Base-by-base conservation (phyloP, 1,140 invertebrate genomes). In the Papilio machaon region DNA sequence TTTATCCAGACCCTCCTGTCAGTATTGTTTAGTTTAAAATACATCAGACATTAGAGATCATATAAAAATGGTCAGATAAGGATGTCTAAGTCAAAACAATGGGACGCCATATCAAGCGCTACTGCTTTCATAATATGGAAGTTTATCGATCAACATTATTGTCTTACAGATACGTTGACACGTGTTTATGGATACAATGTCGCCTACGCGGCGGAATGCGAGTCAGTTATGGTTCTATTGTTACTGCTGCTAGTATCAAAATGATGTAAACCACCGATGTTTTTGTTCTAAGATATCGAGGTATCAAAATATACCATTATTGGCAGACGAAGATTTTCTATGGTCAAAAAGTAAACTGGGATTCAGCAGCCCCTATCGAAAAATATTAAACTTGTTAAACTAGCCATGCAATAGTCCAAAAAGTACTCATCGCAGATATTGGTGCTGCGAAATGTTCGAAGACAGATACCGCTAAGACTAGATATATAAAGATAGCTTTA, bases 111-210 rank as follows among this genome's bases (percentile, higher is more conserved):
- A 82, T 76, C 85, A 73, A 81, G 67, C 79, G 47, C 79, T 85
- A 85, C 74, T 19, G n/a, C 77, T 75, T 84, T 86, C 75, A 86
- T 1, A 67, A 74, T 87, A 86, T 87, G 89, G 89, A 88, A 87
- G 88, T 84, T 82, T 89, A 85, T 87, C 17, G 64, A 75, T 82
- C 81, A 84, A 85, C 84, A 84, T 17, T 70, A 80, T 85, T 85
- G 83, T 86, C 70, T 80, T 83, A 81, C 58, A 82, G 81, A 83
- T 84, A 86, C 88, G 73, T 86, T 84, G 81, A 85, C 82, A 78
- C 49, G 60, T 87, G 86, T 90, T 90, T 89, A 83, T 74, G 87
- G 82, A 89, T 86, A 90, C 90, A 91, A 87, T 85, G 82, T 87
- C 79, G 78, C 83, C 82, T 86, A 87, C 84, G 83, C 67, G 73